Evolutionary conservation across 2,888 invertebrate species (phyloP).

Genomic region (Allolobophora icterica): DNA sequence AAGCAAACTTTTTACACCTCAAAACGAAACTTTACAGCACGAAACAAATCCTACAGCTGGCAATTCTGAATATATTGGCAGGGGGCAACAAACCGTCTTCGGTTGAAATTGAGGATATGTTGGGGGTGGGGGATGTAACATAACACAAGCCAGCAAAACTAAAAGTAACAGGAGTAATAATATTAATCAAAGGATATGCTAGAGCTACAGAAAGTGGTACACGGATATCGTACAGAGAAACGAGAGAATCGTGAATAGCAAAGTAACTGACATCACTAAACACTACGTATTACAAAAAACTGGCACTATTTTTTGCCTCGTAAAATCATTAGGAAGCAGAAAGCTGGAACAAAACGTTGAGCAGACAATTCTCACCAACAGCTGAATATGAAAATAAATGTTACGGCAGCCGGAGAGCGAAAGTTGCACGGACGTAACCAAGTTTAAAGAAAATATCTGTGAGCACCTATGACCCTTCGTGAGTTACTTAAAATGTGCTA

Average conservation of each 20-base stretch:
- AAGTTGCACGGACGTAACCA: too few relatives aligned
- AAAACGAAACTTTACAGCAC: background rate
- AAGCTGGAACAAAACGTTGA: background rate
- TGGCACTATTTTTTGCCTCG: background rate
- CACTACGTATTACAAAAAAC: background rate
- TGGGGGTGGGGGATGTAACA: background rate
- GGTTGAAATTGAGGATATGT: background rate
- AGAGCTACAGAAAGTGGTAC: background rate
- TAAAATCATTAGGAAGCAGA: background rate
- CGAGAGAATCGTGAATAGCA: background rate
- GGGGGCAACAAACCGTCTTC: background rate
- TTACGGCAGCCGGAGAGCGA: background rate
- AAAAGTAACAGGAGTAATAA: background rate
- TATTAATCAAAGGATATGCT: background rate
- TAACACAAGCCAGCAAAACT: background rate
- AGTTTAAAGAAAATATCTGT: background rate
- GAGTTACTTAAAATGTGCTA: too few relatives aligned
- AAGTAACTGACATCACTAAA: background rate
- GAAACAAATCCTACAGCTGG: background rate
- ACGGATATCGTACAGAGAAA: background rate
- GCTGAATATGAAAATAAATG: too few relatives aligned
- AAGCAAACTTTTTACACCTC: background rate
- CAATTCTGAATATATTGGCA: background rate
- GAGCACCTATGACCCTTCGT: too few relatives aligned
- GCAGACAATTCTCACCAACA: background rate